Percentiles rank a stretch among this genome's conserved stretches.
These are phyloP conservation scores for Perognathus longimembris DNA, from an alignment of 2,113 vertebrate genomes.

Conservation along the genomic window DNA sequence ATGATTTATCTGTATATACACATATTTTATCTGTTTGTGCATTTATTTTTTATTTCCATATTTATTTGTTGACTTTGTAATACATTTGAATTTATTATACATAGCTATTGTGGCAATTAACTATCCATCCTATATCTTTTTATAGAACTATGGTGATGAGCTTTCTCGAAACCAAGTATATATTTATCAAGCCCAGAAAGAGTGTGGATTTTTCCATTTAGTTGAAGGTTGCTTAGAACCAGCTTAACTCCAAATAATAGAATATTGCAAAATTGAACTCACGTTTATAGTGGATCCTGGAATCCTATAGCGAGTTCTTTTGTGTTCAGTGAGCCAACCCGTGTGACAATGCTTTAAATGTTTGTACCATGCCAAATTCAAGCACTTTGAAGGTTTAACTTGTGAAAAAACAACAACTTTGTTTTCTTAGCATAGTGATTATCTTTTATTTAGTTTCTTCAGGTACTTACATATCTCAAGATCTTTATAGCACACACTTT, in stretches of 20 bases:
- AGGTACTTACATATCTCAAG: neutral
- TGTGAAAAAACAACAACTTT: neutral
- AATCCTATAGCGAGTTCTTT: neutral
- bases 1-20: neutral
- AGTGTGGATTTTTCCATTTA: neutral
- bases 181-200: constrained; percentile 42
- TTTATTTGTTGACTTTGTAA: neutral
- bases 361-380: constrained; percentile 28
- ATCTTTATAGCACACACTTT: constrained; percentile 41
- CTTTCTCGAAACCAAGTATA: neutral
- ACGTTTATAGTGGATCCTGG: neutral
- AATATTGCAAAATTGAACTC: too few species aligned
- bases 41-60: constrained; percentile 17
- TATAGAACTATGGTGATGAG: constrained; percentile 23
- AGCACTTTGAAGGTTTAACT: constrained; percentile 23
- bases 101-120: neutral
- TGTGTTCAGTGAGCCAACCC: neutral
- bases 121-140: neutral
- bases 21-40: neutral
- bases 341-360: neutral
- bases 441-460: neutral
- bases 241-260: neutral
- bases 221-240: neutral
- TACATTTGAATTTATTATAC: neutral
- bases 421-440: constrained; percentile 1